Evolutionary conservation across 2,797 vertebrate species (phyloP), one percentile per base, ranked within the genome.

Genomic region (Chaetodon trifasciatus): DNA sequence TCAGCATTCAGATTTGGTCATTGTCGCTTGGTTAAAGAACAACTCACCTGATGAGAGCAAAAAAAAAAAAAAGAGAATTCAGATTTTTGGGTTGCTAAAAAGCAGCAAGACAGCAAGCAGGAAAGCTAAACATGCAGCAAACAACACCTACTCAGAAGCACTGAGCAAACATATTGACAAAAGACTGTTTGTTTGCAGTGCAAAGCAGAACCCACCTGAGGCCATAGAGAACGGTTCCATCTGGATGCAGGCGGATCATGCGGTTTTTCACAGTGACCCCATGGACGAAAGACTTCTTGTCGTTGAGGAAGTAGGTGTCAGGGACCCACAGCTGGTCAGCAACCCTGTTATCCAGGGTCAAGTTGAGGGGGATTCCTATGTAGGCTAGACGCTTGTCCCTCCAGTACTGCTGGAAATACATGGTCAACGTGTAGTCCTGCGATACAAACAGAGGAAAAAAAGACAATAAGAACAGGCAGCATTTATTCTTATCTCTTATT

Each of bases 381-480:
- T 98, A 98, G 74, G 97, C 96, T 17, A 98, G 94, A 69, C 97
- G 96, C 88, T 98, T 97, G 93, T 98, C 97, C 93, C 97, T 95
- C 97, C 97, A 98, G 85, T 97, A 98, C 86, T 98, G 97, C 62
- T 98, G 97, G 92, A 98, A 98, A 88, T 98, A 98, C 97, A 98
- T 98, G 52, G 97, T 98, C 94, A 98, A 86, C 5, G 97, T 98
- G 83, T 98, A 98, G 94, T 98, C 97, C 97, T 98, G 64, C 24
- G 1, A 58, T 49, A 82, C 47, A 82, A 47, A 67, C 7, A 52
- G 23, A 57, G 50, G n/a, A 17, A 40, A 24, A 56, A 57, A 23
- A 47, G 12, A 61, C 44, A 15, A 28, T 61, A 17, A 60, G 17
- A 23, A 53, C 0, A 23, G 24, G 21, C 65, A 32, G 60, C 28